Percentiles rank a stretch among this genome's conserved stretches.
Conservation (phyloP, 2,888 invertebrate genomes). For the Synergus laeviventris region DNA sequence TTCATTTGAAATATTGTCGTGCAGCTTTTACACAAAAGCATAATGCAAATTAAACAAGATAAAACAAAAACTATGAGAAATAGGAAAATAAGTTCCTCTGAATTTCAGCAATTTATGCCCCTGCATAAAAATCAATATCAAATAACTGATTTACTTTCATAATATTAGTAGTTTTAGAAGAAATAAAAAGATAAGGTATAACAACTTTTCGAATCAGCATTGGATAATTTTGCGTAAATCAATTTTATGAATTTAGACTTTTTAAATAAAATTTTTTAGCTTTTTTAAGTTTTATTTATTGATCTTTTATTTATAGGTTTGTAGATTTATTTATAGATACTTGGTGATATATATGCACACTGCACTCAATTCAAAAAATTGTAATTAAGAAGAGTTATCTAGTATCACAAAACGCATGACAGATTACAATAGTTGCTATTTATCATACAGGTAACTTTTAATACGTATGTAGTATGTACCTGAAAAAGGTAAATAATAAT, state of each 20-base stretch:
- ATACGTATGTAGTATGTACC: not conserved
- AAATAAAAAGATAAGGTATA: not conserved
- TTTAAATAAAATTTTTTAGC: not conserved
- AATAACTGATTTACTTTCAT: not conserved
- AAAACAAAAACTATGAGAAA: not conserved
- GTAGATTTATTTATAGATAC: too few relatives aligned
- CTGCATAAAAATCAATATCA: not conserved
- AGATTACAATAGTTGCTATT: not conserved
- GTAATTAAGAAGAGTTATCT: not conserved
- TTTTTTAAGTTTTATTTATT: not conserved
- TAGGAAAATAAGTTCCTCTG: not conserved
- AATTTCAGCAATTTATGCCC: not conserved
- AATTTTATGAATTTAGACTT: not conserved
- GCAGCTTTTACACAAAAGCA: too few relatives aligned
- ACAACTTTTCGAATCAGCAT: not conserved
- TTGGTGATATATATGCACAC: too few relatives aligned
- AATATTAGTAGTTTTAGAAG: not conserved
- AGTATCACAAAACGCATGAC: not conserved
- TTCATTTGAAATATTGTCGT: too few relatives aligned
- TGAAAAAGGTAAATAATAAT: not conserved
- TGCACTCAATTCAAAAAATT: not conserved
- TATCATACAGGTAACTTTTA: not conserved
- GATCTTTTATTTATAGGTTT: not conserved
- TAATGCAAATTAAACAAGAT: not conserved
- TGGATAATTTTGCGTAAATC: not conserved